These are phyloP conservation scores for Hirundo rustica DNA, from an alignment of 2,797 vertebrate species.

Conservation along the genomic window DNA sequence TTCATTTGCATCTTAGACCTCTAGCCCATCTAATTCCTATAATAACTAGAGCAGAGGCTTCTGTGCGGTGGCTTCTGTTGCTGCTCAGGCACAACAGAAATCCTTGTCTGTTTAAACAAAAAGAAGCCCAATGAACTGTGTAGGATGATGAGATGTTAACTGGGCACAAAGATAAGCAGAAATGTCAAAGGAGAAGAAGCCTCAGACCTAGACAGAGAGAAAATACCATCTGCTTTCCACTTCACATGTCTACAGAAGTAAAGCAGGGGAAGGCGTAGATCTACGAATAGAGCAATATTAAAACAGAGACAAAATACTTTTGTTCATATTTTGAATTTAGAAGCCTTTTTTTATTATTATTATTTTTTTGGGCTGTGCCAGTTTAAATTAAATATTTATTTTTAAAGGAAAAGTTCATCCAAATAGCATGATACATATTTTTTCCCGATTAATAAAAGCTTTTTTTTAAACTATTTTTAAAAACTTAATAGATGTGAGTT, in stretches of 20 bases:
- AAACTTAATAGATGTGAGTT: background rate
- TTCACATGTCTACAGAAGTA: background rate
- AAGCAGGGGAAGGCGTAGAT: background rate
- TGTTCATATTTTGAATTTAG: slow-evolving; percentile 21
- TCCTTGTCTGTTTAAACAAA: background rate
- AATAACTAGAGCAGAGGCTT: background rate
- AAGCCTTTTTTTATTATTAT: background rate
- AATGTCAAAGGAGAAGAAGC: background rate
- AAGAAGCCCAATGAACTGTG: background rate
- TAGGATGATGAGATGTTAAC: background rate
- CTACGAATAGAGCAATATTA: background rate
- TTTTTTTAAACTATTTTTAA: background rate
- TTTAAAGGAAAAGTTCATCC: background rate
- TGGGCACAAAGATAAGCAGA: background rate
- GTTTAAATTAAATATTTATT: slow-evolving; percentile 8
- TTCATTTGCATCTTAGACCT: background rate
- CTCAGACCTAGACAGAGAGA: background rate
- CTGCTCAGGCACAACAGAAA: background rate
- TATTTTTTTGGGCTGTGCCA: background rate
- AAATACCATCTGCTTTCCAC: background rate
- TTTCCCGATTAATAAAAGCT: background rate
- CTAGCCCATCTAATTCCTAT: background rate
- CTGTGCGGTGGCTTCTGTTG: background rate
- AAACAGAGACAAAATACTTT: background rate
- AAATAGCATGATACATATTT: background rate